Conservation (phyloP, 2,888 invertebrate genomes). For the Nomada ruficornis region DNA sequence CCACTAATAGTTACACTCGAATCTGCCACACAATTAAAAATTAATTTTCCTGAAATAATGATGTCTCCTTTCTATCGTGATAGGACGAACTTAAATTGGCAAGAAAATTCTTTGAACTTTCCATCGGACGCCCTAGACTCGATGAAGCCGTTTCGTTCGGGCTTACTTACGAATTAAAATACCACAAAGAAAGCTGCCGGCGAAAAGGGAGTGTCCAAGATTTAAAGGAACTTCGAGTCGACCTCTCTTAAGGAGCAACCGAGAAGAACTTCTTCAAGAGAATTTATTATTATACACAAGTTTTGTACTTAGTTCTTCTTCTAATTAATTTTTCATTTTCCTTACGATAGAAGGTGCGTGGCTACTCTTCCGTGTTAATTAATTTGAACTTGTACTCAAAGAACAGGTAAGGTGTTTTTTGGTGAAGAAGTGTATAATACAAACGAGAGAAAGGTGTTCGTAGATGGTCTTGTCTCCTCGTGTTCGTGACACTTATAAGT, state of each 20-base stretch:
- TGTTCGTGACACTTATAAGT: neutral
- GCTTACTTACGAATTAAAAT: neutral
- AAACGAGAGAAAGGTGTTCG: neutral
- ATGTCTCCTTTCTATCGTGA: neutral
- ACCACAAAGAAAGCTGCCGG: neutral
- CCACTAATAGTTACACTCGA: neutral
- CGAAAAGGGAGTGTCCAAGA: neutral
- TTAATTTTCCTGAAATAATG: neutral
- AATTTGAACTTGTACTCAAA: conserved; percentile 7
- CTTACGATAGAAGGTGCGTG: neutral
- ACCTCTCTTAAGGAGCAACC: neutral
- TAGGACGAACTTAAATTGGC: neutral
- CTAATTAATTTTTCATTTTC: neutral
- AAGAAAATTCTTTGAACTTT: conserved; percentile 9
- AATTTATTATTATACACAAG: conserved; percentile 1
- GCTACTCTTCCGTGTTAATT: neutral
- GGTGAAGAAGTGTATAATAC: too few species aligned
- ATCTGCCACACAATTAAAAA: neutral
- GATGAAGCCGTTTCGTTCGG: neutral
- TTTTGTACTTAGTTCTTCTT: neutral
- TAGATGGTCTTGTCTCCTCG: neutral
- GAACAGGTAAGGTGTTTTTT: neutral
- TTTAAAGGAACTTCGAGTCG: neutral
- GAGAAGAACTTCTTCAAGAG: neutral
- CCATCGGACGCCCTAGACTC: neutral